Evolutionary conservation across 2,888 invertebrate genomes (phyloP).

Genomic region (Acrobasis repandana): DNA sequence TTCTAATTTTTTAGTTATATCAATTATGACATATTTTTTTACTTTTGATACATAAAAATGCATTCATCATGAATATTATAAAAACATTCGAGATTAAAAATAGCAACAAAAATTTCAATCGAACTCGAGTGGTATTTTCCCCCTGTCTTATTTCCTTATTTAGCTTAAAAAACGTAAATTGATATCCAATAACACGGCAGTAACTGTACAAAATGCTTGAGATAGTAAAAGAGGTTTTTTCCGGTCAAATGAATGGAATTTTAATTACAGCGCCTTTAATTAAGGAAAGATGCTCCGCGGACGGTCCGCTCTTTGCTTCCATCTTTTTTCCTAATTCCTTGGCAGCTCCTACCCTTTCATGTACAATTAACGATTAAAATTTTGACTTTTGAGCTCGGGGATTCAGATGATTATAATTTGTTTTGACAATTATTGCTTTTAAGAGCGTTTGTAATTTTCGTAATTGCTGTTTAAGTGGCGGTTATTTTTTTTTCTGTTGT

Average conservation of each 20-base stretch:
- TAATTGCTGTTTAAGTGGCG: not conserved
- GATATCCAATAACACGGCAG: not conserved
- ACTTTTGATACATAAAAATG: too few species aligned
- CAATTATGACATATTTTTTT: too few species aligned
- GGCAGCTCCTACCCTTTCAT: slow-evolving; percentile 8
- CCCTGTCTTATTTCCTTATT: too few species aligned
- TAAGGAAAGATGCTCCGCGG: slow-evolving; percentile 55
- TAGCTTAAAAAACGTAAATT: not conserved
- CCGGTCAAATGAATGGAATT: slow-evolving; percentile 72
- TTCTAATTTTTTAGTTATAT: too few species aligned
- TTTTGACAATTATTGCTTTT: slow-evolving; percentile 9
- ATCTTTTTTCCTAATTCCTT: slow-evolving; percentile 16
- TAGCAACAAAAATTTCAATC: too few species aligned
- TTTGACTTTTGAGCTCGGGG: slow-evolving; percentile 2
- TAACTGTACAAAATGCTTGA: not conserved
- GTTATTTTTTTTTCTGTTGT: not conserved
- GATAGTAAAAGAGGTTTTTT: slow-evolving; percentile 42
- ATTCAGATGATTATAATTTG: slow-evolving; percentile 1
- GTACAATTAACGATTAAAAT: slow-evolving; percentile 19
- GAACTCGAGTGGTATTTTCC: too few species aligned
- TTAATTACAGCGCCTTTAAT: slow-evolving; percentile 77
- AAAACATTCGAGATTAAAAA: too few species aligned
- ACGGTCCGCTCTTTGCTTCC: slow-evolving; percentile 3
- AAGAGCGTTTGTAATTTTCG: not conserved
- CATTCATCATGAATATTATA: too few species aligned